Conservation (phyloP, 2,113 vertebrate species). For the Craseonycteris thonglongyai region DNA sequence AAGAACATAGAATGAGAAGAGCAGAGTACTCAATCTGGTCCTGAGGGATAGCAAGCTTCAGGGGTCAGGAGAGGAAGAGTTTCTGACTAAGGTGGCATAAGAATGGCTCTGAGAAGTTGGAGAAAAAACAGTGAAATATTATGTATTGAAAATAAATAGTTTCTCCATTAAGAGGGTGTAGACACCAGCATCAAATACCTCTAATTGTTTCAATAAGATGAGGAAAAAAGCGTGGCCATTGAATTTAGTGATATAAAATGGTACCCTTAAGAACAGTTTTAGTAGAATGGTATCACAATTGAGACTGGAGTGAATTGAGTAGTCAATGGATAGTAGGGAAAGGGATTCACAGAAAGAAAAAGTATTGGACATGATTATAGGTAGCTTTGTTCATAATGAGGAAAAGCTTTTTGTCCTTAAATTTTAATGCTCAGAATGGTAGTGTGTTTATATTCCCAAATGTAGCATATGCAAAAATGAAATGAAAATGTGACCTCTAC, state of each 20-base stretch:
- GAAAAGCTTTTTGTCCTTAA: slow-evolving; percentile 16
- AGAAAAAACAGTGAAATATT: neutral
- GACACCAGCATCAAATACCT: neutral
- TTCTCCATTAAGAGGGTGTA: neutral
- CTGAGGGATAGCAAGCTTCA: neutral
- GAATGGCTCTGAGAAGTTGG: neutral
- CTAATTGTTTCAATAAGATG: neutral
- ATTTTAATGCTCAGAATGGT: slow-evolving; percentile 10
- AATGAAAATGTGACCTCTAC: neutral
- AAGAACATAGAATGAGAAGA: neutral
- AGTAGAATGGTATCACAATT: neutral
- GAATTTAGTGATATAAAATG: neutral
- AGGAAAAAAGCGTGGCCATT: neutral
- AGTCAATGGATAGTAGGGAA: neutral
- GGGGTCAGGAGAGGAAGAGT: neutral
- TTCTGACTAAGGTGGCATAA: neutral
- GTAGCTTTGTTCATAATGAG: neutral
- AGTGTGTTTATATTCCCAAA: neutral
- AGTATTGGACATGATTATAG: neutral
- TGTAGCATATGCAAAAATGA: neutral
- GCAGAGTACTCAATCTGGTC: neutral
- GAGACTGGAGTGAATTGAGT: neutral
- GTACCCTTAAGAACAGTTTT: neutral
- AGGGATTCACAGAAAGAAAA: neutral
- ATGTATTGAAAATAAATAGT: neutral